Conservation (phyloP, 2,888 invertebrate genomes). For the Ypsolopha sequella region DNA sequence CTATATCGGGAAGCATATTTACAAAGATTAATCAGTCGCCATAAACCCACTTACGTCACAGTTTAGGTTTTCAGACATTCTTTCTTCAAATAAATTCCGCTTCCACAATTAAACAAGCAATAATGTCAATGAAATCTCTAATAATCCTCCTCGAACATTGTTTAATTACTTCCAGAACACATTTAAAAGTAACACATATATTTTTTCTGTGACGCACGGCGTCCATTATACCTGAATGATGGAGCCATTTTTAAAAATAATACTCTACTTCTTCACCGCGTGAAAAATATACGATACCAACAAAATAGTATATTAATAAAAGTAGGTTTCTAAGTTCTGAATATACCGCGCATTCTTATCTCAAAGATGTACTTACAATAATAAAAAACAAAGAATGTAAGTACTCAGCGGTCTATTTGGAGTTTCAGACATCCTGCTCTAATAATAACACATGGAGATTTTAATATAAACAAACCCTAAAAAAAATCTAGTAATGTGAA, state of each 20-base stretch:
- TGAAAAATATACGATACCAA: conserved; percentile 52
- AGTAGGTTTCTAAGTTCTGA: conserved; percentile 39
- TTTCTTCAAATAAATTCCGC: conserved; percentile 18
- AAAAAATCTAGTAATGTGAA: too few species aligned
- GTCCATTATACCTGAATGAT: conserved; percentile 61
- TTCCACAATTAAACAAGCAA: conserved; percentile 25
- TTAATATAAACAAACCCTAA: conserved; percentile 39
- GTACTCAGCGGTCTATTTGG: conserved; percentile 50
- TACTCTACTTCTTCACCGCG: conserved; percentile 37
- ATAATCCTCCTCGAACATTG: conserved; percentile 34
- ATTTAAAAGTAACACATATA: conserved; percentile 46
- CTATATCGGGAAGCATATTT: not conserved
- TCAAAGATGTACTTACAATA: conserved; percentile 46
- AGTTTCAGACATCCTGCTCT: conserved; percentile 60
- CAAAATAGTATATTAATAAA: conserved; percentile 60
- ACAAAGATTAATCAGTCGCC: conserved; percentile 10
- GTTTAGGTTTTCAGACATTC: not conserved
- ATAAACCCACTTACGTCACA: too few species aligned
- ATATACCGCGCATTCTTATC: conserved; percentile 40
- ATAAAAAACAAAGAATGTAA: conserved; percentile 56
- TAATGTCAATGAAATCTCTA: conserved; percentile 36
- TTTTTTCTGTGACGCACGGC: conserved; percentile 36
- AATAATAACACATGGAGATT: conserved; percentile 49
- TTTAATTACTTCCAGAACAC: conserved; percentile 46
- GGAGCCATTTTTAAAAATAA: conserved; percentile 66